Percentiles rank a stretch among this genome's conserved stretches.
These are phyloP conservation scores for cattle (Bos taurus) DNA, from an alignment of 2,113 vertebrate genomes.

Conservation along the genomic window DNA sequence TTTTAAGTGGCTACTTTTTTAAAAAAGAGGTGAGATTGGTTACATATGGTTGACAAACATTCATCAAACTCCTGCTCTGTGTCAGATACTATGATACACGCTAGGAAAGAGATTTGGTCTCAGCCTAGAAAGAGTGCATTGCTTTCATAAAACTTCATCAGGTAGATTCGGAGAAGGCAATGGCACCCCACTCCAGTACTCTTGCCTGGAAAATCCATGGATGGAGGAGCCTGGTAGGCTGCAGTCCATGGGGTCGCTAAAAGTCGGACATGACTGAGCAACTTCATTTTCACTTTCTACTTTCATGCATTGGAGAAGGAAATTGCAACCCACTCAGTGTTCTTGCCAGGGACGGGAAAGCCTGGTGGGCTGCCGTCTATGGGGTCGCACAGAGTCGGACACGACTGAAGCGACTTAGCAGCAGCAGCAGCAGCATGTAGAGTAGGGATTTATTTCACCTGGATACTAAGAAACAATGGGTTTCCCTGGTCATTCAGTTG, in stretches of 20 bases:
- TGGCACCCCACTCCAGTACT: no score
- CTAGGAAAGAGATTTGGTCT: conserved; percentile 5
- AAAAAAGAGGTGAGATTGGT: not conserved
- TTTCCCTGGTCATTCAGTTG: not conserved
- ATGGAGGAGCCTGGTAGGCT: no score
- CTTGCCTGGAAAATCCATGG: no score
- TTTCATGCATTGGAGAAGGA: no score
- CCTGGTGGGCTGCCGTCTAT: no score
- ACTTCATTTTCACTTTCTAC: no score
- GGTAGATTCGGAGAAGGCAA: not conserved
- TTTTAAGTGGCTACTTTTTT: not conserved
- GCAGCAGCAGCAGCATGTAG: not conserved
- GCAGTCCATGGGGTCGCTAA: no score
- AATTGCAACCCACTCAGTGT: no score
- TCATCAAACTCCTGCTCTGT: not conserved
- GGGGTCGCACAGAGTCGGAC: no score
- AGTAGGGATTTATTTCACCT: not conserved
- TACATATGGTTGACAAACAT: not conserved
- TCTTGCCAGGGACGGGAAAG: no score
- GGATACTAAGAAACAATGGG: not conserved
- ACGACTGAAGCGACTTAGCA: no score
- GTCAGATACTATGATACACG: not conserved
- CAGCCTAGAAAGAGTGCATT: not conserved
- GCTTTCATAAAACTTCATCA: not conserved
- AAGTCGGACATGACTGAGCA: no score